Evolutionary conservation across 1,140 invertebrate species (phyloP).

Genomic region (Stegodyphus mimosarum): DNA sequence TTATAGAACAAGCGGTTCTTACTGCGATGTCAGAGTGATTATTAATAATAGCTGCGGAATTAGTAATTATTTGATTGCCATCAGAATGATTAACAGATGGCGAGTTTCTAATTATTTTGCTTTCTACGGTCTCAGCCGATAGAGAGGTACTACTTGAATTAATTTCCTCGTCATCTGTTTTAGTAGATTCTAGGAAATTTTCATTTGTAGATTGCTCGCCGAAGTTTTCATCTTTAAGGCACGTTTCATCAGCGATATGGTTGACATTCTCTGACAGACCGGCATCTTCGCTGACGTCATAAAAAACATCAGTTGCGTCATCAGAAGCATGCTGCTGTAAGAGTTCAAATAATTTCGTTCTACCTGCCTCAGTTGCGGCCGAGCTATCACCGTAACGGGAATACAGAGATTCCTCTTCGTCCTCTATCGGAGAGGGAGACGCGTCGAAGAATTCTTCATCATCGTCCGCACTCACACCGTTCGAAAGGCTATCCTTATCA

Average conservation of each 20-base stretch:
- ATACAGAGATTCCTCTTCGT: not conserved
- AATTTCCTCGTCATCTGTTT: not conserved
- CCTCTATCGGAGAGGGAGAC: conserved; percentile 8
- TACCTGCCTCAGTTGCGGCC: conserved; percentile 14
- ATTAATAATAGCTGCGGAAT: no score
- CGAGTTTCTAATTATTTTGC: no score
- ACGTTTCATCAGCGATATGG: not conserved
- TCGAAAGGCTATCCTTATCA: not conserved
- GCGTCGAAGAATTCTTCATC: conserved; percentile 55
- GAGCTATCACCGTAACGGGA: not conserved
- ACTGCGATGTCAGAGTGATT: no score
- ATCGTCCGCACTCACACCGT: conserved; percentile 6
- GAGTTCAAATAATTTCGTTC: conserved; percentile 30
- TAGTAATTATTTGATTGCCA: no score
- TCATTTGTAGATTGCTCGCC: not conserved
- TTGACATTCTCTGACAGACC: not conserved
- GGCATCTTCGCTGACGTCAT: conserved; percentile 51
- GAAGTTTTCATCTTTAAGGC: not conserved
- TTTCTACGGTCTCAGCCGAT: no score
- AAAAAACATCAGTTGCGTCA: conserved; percentile 49
- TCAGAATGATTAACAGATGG: no score
- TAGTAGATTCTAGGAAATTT: not conserved
- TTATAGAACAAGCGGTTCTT: no score
- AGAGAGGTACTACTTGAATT: not conserved
- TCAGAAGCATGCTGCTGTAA: conserved; percentile 43